phyloP scores from a whole-genome alignment of 2,888 invertebrate species.

The Eilema griseolum region DNA sequence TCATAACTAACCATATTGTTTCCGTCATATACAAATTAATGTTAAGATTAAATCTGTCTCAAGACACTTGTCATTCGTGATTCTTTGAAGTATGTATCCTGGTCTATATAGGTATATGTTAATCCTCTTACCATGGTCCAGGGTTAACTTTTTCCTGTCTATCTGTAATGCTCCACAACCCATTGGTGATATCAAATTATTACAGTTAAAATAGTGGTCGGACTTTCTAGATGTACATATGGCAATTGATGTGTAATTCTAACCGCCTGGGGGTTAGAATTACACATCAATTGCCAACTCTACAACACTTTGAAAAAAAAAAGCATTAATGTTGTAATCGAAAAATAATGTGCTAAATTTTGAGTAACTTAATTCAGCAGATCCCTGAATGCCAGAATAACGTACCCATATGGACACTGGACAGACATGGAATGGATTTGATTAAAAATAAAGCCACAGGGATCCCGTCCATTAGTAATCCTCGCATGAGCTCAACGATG shows the following conservation, averaged over 20 bases:
- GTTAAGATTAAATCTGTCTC: background rate
- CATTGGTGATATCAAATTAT: too few relatives aligned
- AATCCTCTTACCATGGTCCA: too few relatives aligned
- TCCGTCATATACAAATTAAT: background rate
- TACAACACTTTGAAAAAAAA: slow-evolving; percentile 6
- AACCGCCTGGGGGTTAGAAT: too few relatives aligned
- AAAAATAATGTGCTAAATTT: slow-evolving; percentile 26
- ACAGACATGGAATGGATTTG: slow-evolving; percentile 40
- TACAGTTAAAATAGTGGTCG: too few relatives aligned
- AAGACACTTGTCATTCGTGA: background rate
- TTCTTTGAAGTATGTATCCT: too few relatives aligned
- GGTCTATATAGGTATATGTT: too few relatives aligned
- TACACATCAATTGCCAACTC: too few relatives aligned
- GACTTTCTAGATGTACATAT: too few relatives aligned
- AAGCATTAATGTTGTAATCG: slow-evolving; percentile 14
- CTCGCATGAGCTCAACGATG: slow-evolving; percentile 42
- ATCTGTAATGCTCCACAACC: too few relatives aligned
- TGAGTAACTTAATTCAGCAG: slow-evolving; percentile 26
- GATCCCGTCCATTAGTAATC: slow-evolving; percentile 61
- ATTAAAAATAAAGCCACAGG: slow-evolving; percentile 60
- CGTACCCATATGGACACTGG: slow-evolving; percentile 30
- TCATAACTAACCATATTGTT: background rate
- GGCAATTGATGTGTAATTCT: too few relatives aligned
- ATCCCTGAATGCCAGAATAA: slow-evolving; percentile 21
- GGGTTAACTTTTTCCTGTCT: too few relatives aligned